Evolutionary conservation across 2,888 invertebrate genomes (phyloP), one percentile per base, ranked within the genome.

Genomic region (Germaria angustata): DNA sequence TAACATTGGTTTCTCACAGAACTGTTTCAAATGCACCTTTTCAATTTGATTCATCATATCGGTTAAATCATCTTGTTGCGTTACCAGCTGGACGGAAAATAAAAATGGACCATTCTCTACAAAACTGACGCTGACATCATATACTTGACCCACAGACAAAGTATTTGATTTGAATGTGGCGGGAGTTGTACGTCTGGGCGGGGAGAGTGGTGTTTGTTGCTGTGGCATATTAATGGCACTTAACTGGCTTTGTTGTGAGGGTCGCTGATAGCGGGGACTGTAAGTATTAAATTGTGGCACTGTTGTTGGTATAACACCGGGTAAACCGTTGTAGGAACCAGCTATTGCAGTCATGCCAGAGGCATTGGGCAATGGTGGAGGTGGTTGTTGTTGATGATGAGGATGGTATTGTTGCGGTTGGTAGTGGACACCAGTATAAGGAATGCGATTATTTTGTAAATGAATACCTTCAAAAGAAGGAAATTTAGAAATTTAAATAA

Each of bases 31-130:
- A 1, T 92, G 92, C 80, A 93, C 92, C n/a, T 89, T 92, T 87
- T 95, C 95, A 55, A 96, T 94, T 46, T 94, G 93, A 69, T 92
- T 93, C 95, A 95, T 95, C 91, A 96, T 93, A n/a, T 92, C 92
- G 59, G 93, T 93, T 13, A 96, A 89, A 84, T 92, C 92, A 13
- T 92, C 92, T 84, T 93, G 93, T 85, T 93, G 93, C 57, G 92
- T 92, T 86, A 93, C 92, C 28, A 96, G 89, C 87, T 96, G 96
- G 6, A 96, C 93, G 32, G 95, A 95, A 91, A 96, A 96, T 72
- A 94, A 92, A 83, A 94, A 93, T 5, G 96, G 96, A 0, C 96
- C 96, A 87, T 96, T 96, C 86, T 95, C 95, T 17, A 96, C 94
- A 89, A 93, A 95, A 20, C 96, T 95, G 1, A 96, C 93, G 88